These are phyloP conservation scores for Muricea muricata DNA, from an alignment of 92 coral and sea anemone genomes.

Conservation along the genomic window DNA sequence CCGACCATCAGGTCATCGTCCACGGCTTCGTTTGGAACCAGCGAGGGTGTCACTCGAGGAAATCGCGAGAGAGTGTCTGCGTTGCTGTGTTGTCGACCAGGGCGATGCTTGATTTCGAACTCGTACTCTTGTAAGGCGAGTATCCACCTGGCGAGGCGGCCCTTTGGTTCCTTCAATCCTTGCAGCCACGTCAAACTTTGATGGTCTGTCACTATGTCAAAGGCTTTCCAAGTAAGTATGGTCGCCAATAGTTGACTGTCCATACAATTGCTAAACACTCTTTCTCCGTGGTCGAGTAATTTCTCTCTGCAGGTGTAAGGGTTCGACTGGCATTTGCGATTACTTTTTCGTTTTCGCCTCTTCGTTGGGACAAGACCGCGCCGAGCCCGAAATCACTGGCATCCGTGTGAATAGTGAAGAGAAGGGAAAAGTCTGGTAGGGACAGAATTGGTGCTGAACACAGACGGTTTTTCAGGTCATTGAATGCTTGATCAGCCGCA, in stretches of 20 bases:
- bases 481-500: no score
- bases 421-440: no score
- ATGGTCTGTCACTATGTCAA: neutral
- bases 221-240: neutral
- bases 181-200: neutral
- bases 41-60: neutral
- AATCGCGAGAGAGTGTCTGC: neutral
- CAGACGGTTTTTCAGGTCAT: no score
- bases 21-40: neutral
- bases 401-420: constrained; percentile 1
- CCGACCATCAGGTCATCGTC: neutral
- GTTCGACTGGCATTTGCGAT: no score
- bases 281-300: neutral
- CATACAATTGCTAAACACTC: neutral
- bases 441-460: no score
- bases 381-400: neutral
- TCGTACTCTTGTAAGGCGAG: neutral
- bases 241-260: neutral
- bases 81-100: neutral
- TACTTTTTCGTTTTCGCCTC: neutral
- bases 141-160: neutral
- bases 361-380: neutral
- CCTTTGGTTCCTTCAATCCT: no score
- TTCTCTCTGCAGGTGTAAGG: no score
- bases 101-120: neutral